Conservation (phyloP, 2,113 vertebrate species). For the Lamprologus lemairii region DNA sequence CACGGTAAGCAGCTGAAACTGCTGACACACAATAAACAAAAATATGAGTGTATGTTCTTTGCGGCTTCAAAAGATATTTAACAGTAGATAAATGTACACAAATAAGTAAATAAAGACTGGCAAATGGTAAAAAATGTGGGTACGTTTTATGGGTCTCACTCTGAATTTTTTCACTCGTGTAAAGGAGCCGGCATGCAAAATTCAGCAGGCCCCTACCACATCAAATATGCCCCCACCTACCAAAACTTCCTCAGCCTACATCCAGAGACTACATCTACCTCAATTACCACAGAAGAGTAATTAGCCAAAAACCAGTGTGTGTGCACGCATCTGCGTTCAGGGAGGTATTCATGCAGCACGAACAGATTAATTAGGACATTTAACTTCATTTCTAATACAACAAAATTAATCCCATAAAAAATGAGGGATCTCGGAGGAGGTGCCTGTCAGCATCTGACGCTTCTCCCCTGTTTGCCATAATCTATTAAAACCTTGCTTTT, state of each 20-base stretch:
- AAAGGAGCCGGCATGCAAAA: conserved; percentile 33
- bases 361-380: conserved; percentile 94
- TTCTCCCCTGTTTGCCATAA: conserved; percentile 82
- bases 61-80: neutral
- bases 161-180: conserved; percentile 12
- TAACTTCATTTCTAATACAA: conserved; percentile 90
- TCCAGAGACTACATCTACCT: conserved; percentile 52
- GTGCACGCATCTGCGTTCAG: conserved; percentile 67
- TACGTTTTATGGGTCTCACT: conserved; percentile 34
- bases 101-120: neutral
- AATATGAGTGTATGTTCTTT: neutral
- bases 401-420: conserved; percentile 94
- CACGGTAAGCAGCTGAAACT: neutral
- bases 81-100: neutral
- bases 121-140: conserved; percentile 33
- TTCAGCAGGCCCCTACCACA: conserved; percentile 1
- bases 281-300: conserved; percentile 75
- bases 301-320: conserved; percentile 79
- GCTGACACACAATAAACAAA: neutral
- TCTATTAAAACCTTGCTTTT: conserved; percentile 97
- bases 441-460: conserved; percentile 86
- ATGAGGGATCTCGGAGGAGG: conserved; percentile 87
- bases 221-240: neutral
- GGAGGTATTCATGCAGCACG: conserved; percentile 67
- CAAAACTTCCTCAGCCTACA: conserved; percentile 36